Percentiles rank a stretch among this genome's conserved stretches.
Evolutionary conservation across 37 sponge, comb jelly and placozoan species (phyloP).

Genomic region (Aphrocallistes beatrix): DNA sequence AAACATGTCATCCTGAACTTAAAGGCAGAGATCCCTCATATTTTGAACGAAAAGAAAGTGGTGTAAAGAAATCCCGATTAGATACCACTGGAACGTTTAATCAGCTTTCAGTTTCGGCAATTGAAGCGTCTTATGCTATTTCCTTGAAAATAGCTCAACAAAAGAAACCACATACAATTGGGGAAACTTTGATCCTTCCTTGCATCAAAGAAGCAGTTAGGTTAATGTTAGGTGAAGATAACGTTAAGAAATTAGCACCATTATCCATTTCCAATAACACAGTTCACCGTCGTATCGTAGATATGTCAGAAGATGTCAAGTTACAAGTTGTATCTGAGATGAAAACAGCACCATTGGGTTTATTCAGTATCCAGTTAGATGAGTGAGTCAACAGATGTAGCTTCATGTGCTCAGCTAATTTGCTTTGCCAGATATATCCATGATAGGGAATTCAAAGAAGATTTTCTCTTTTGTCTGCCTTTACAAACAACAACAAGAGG

Average conservation of each 20-base stretch:
- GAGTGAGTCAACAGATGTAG: neutral
- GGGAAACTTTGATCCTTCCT: neutral
- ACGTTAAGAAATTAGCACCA: neutral
- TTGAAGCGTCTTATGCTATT: neutral
- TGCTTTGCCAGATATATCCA: slow-evolving; percentile 18
- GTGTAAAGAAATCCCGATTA: neutral
- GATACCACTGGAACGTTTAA: slow-evolving; percentile 15
- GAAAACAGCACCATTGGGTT: neutral
- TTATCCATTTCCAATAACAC: slow-evolving; percentile 4
- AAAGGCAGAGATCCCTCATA: neutral
- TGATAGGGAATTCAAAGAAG: slow-evolving; percentile 2
- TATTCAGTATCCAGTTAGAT: slow-evolving; percentile 6
- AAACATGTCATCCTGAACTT: neutral
- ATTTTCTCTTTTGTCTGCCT: slow-evolving; percentile 2
- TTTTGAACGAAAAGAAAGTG: slow-evolving; percentile 3
- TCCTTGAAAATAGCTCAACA: slow-evolving; percentile 14
- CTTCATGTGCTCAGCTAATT: neutral
- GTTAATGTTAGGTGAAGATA: slow-evolving; percentile 14
- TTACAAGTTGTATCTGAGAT: neutral
- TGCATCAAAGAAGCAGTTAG: slow-evolving; percentile 8
- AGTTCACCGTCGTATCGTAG: slow-evolving; percentile 13
- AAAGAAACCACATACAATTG: neutral
- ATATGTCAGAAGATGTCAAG: slow-evolving; percentile 20
- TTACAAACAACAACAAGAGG: neutral
- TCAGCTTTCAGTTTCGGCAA: neutral